Base-by-base conservation (phyloP, 2,888 invertebrate genomes). In the Leucophora obtusa region DNA sequence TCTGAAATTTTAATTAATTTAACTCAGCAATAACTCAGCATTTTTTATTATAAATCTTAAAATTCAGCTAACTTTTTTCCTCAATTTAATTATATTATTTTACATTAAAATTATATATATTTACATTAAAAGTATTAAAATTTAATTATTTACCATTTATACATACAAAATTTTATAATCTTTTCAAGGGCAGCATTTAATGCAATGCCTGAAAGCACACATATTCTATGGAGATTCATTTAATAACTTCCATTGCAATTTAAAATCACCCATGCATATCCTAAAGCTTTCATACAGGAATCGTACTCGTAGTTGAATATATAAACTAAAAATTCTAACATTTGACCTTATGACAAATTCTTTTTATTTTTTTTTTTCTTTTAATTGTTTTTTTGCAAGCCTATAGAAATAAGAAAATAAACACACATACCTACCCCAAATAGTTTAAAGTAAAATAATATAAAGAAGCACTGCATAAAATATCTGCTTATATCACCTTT, bases 221-320 rank as follows among this genome's bases (percentile, higher is more conserved):
- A 53, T n/a, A 47, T 65, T 15, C 66, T 24, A 38, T 56, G 43
- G 66, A 24, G 24, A 56, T 56, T 66, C 66, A 54, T 66, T 56
- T 53, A 54, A 66, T 43, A 59, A 74, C 38, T 11, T 33, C 51
- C 59, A 59, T 24, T 74, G 73, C 59, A 74, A 74, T 74, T 74
- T 66, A 74, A 74, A 66, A 66, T 74, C 66, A 58, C 14, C 38
- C 66, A 74, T 74, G 73, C 73, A 74, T 60, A 33, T 18, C 4
- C 17, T 51, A 17, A 47, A 47, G 43, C 43, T 47, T 47, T n/a
- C n/a, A 38, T 38, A 17, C 5, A 62, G 11, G 10, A 11, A 38
- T 38, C 11, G 14, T 2, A 11, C 8, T 38, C 11, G 14, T 2
- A 11, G 38, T 3, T 17, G 17, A 11, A 18, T 17, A 35, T 35